Evolutionary conservation across 2,888 invertebrate genomes (phyloP), one percentile per base, ranked within the genome.

Genomic region (Ptycholaimellus sp.): DNA sequence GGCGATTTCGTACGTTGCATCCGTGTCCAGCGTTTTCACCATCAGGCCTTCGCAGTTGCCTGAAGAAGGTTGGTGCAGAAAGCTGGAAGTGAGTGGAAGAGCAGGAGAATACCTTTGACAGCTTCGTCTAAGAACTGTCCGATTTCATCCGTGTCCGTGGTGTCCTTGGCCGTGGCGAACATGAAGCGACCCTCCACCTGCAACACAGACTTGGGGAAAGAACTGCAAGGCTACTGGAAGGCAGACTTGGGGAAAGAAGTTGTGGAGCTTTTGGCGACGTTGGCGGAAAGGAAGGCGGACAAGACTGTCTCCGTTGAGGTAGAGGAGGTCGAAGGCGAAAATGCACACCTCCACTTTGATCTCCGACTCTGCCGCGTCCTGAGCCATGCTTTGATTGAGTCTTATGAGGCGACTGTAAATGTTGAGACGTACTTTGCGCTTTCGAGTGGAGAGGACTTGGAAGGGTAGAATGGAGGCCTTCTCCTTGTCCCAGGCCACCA

Each of bases 11-110:
- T 96, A 96, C 0, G 78, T 76, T 0, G 93, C 82, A 51, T 78
- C 74, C 22, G 72, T 72, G 48, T 74, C 70, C 35, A 96, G 63
- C 0, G 87, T 81, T 67, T 96, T 96, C 6, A 96, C 81, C 93
- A 96, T 96, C 39, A 96, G 67, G 1, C 96, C 96, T 66, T 96
- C 96, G 63, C 96, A 96, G 56, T 85, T 83, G 37, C 78, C 83
- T 67, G 54, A 43, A 53, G 54, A 36, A 14, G 28, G 5, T 21
- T 13, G 27, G 11, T 6, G 30, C 6, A 30, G 14, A 6, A 30
- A 30, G n/a, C 6, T 13, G 6, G 16, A 6, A 11, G 5, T 11
- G 30, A n/a, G 7, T 30, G 16, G 6, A 30, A 30, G 7, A 30
- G 6, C 6, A 6, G 5, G 14, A 30, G 6, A 6, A 13, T 13